Percentiles rank a stretch among this genome's conserved stretches.
Conservation (phyloP, 2,113 vertebrate species). For the Ctenodactylus gundi region DNA sequence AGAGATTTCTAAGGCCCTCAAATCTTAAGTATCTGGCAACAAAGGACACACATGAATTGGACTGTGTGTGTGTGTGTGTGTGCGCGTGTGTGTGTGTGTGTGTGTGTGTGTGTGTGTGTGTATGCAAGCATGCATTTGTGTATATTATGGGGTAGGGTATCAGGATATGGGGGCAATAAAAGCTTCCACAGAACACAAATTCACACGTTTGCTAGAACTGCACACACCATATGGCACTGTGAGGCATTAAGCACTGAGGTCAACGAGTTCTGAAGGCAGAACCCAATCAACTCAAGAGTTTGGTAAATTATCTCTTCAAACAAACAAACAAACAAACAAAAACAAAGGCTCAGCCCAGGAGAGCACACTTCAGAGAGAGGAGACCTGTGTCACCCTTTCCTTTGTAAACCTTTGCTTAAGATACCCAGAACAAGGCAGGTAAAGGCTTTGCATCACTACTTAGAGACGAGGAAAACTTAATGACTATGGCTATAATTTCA, state of each 20-base stretch:
- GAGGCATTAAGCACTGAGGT: neutral
- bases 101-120: neutral
- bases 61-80: neutral
- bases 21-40: neutral
- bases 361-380: neutral
- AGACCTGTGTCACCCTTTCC: neutral
- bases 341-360: neutral
- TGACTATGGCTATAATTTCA: neutral
- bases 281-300: no score
- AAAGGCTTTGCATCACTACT: neutral
- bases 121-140: neutral
- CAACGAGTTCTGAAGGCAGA: neutral
- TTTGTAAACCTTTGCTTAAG: neutral
- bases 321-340: no score
- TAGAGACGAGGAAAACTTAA: neutral
- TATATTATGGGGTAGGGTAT: neutral
- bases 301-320: neutral
- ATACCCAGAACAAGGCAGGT: neutral
- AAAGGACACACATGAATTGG: neutral
- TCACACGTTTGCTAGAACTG: neutral
- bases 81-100: neutral
- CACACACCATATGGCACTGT: neutral
- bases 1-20: neutral
- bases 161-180: neutral
- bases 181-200: neutral